Base-by-base conservation (phyloP, 2,113 vertebrate genomes). In the Lipophrys pholis region DNA sequence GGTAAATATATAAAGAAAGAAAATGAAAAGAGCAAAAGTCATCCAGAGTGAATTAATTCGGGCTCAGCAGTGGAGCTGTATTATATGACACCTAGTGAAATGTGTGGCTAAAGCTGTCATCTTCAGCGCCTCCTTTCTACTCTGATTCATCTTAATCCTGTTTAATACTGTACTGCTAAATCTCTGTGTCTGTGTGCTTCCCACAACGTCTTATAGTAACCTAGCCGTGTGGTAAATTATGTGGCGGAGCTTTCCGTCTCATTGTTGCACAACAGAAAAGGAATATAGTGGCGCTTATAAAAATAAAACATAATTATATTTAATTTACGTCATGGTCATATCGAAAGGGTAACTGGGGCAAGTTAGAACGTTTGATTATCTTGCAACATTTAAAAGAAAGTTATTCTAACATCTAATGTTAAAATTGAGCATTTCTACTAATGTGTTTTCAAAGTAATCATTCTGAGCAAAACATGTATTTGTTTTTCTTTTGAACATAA, bases 81-180 rank as follows among this genome's bases (percentile, higher is more conserved):
- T 86, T 87, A 87, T 87, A 87, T 87, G 86, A 85, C 86, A 90
- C 86, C 83, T 84, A 38, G 66, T 73, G 67, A 83, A 87, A 89
- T 15, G 75, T 81, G 86, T 74, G 82, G 85, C 76, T 80, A 60
- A 85, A 86, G 83, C 86, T 83, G 84, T 89, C 81, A 74, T 83
- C 81, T 76, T 50, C 45, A 9, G 63, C 45, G 43, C 62, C 72
- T 86, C 76, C 56, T 90, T 85, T 80, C 80, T 64, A 16, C 76
- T 38, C 64, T 68, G 80, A 89, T 76, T 87, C 78, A 78, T 76
- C 68, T 63, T 90, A 92, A 90, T 91, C 87, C 86, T 49, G 45
- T 86, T 78, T 88, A 87, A 89, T 81, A 61, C 85, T 49, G 49
- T 59, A 45, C 46, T 50, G 81, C 77, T 80, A 89, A 87, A 89